phyloP scores from a whole-genome alignment of 2,888 invertebrate species.

The Spilosoma lubricipeda region DNA sequence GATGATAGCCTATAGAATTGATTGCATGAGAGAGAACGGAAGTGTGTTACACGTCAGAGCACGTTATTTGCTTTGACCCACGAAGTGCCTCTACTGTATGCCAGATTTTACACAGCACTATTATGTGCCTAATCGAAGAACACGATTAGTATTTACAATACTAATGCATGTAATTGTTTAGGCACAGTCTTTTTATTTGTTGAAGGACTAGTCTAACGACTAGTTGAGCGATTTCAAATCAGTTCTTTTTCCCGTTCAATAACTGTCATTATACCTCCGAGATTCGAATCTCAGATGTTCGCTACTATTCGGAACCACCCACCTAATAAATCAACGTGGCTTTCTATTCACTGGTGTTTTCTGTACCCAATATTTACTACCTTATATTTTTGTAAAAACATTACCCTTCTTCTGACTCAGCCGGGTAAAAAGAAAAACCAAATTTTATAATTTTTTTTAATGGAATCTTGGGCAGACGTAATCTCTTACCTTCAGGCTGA shows the following conservation, averaged over 20 bases:
- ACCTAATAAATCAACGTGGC: constrained; percentile 3
- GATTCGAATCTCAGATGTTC: background rate
- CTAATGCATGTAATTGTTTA: background rate
- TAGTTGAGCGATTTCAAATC: background rate
- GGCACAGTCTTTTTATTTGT: background rate
- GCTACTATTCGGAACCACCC: background rate
- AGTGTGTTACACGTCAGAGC: too few species aligned
- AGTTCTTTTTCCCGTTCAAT: background rate
- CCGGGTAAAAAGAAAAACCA: background rate
- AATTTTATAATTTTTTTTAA: too few species aligned
- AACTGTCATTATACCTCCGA: background rate
- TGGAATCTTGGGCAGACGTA: too few species aligned
- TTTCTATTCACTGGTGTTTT: background rate
- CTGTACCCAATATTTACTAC: background rate
- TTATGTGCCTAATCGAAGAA: too few species aligned
- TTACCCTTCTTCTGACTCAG: too few species aligned
- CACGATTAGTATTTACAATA: too few species aligned
- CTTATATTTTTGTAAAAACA: background rate
- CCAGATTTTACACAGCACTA: background rate
- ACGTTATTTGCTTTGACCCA: too few species aligned
- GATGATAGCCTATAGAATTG: too few species aligned
- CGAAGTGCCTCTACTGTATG: background rate
- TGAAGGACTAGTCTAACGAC: background rate
- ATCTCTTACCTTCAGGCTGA: too few species aligned
- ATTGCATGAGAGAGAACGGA: too few species aligned